A percentile compares a stretch with the other conserved stretches of the same genome.
Conservation (phyloP, 2,113 vertebrate genomes). For the Pangasianodon hypophthalmus region DNA sequence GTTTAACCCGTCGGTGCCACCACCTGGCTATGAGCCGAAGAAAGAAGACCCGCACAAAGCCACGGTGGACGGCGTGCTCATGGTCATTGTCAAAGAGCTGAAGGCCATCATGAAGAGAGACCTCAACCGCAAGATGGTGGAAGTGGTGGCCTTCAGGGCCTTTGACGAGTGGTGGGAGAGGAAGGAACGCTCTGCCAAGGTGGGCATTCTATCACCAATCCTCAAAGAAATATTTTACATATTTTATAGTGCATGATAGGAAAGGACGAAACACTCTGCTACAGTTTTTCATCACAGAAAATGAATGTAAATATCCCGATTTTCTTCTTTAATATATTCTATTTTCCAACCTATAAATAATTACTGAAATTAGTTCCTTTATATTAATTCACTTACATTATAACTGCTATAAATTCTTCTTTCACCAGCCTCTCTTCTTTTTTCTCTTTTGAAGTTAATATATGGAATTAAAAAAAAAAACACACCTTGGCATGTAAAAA, state of each 20-base stretch:
- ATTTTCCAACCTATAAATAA: not conserved
- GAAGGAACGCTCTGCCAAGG: conserved; percentile 94
- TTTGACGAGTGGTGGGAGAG: conserved; percentile 99
- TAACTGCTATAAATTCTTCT: not conserved
- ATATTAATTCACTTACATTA: not conserved
- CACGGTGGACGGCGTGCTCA: conserved; percentile 91
- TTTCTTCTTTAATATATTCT: not conserved
- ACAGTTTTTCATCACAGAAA: not conserved
- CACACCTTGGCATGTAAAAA: too few relatives aligned
- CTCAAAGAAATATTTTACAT: not conserved
- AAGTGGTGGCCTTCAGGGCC: conserved; percentile 95
- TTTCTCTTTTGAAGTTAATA: not conserved
- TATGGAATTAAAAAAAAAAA: not conserved
- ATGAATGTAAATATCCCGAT: not conserved
- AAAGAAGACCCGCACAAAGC: conserved; percentile 98
- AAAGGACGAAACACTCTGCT: not conserved
- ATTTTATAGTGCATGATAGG: not conserved
- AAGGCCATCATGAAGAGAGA: conserved; percentile 99
- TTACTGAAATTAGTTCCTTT: not conserved
- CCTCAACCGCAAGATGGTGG: conserved; percentile 98
- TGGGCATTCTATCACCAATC: conserved; percentile 54
- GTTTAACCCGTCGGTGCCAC: conserved; percentile 93
- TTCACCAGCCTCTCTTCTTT: not conserved
- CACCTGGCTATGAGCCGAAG: conserved; percentile 87
- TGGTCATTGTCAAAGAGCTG: conserved; percentile 95